These are phyloP conservation scores for Halichondria panicea DNA, from an alignment of 37 sponge, comb jelly and placozoan genomes.

Conservation along the genomic window DNA sequence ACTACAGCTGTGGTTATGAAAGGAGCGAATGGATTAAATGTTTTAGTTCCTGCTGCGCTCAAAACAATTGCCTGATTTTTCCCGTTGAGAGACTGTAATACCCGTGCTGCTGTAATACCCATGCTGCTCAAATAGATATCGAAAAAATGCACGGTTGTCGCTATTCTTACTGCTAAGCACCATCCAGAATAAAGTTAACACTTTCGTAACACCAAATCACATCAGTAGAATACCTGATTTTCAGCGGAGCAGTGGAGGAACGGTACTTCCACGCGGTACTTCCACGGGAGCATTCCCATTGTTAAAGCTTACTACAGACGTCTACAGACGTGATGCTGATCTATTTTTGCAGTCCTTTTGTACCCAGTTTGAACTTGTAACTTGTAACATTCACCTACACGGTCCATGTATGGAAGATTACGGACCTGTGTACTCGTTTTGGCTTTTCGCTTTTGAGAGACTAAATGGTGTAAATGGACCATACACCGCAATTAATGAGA, in stretches of 20 bases:
- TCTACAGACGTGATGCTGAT: neutral
- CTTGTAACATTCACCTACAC: slow-evolving; percentile 38
- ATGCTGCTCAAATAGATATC: slow-evolving; percentile 15
- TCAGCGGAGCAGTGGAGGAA: too few relatives aligned
- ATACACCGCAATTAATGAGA: slow-evolving; percentile 2
- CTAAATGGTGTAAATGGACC: slow-evolving; percentile 39
- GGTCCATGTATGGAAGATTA: slow-evolving; percentile 27
- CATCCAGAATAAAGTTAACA: slow-evolving; percentile 30
- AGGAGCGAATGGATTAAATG: neutral
- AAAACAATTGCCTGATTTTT: slow-evolving; percentile 28
- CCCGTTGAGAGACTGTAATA: slow-evolving; percentile 6
- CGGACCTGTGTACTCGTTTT: slow-evolving; percentile 40
- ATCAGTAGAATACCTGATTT: slow-evolving; percentile 39
- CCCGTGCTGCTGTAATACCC: slow-evolving; percentile 7
- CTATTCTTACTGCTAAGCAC: too few relatives aligned
- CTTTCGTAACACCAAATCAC: slow-evolving; percentile 11
- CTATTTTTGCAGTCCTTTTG: neutral
- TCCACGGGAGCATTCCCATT: too few relatives aligned
- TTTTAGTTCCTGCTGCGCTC: slow-evolving; percentile 5
- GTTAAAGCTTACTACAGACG: too few relatives aligned
- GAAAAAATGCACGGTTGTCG: slow-evolving; percentile 63
- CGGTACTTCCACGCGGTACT: too few relatives aligned
- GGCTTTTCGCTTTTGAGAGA: slow-evolving; percentile 50
- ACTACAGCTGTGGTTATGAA: neutral
- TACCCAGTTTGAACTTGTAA: neutral